Evolutionary conservation across 2,888 invertebrate genomes (phyloP).

Genomic region (Pseudococcus jackbeardsleyi): DNA sequence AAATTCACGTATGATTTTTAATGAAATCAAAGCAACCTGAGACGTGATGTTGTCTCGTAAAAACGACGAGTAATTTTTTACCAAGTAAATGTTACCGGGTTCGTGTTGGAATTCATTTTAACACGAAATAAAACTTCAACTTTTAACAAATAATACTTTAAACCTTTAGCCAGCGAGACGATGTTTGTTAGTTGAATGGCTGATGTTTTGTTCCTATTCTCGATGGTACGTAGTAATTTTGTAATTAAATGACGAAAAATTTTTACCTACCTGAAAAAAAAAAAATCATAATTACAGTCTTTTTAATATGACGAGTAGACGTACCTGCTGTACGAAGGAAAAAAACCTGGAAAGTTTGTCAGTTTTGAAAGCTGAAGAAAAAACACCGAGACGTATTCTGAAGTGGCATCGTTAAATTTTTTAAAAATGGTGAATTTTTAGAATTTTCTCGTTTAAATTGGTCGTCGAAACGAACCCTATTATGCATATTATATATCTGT

Average conservation of each 20-base stretch:
- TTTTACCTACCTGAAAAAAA: background rate
- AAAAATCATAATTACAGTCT: background rate
- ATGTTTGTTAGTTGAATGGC: background rate
- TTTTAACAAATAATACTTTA: background rate
- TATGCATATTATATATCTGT: background rate
- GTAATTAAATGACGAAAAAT: background rate
- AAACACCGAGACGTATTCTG: background rate
- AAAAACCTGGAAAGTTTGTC: background rate
- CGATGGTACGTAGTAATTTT: background rate
- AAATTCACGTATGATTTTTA: slow-evolving; percentile 44
- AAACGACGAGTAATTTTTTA: slow-evolving; percentile 31
- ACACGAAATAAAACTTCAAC: background rate
- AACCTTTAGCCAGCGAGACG: background rate
- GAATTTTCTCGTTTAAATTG: background rate
- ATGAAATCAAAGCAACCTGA: slow-evolving; percentile 36
- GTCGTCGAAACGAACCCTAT: background rate
- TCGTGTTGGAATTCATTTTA: slow-evolving; percentile 18
- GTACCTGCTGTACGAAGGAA: background rate
- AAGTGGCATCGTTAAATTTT: background rate
- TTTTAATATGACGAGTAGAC: background rate
- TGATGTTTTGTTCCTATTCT: background rate
- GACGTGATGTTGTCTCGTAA: slow-evolving; percentile 35
- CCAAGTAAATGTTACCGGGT: background rate
- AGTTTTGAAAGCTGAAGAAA: background rate
- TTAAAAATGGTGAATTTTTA: background rate